A percentile compares a stretch with the other conserved stretches of the same genome.
These are phyloP conservation scores for Benitochromis conjunctus DNA, from an alignment of 2,113 vertebrate species.

Conservation along the genomic window DNA sequence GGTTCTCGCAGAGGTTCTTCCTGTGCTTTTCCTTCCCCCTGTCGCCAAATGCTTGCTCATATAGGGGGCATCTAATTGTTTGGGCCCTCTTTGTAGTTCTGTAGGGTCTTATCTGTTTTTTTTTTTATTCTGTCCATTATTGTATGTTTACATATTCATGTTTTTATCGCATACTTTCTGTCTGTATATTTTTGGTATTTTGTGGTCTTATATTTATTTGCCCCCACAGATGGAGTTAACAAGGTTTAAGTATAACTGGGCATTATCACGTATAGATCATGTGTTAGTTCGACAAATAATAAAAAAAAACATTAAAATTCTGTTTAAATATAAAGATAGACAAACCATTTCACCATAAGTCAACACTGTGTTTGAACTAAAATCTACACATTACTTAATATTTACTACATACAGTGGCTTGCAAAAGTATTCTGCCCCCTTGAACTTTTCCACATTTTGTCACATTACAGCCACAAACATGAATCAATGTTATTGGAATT, in stretches of 20 bases:
- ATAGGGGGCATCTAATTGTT: too few relatives aligned
- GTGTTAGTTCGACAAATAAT: background rate
- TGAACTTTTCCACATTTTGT: too few relatives aligned
- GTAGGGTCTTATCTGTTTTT: too few relatives aligned
- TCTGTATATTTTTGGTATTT: background rate
- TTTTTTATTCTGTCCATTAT: too few relatives aligned
- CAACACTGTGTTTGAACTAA: background rate
- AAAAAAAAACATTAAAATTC: background rate
- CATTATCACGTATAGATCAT: background rate
- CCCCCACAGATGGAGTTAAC: background rate
- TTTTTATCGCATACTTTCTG: background rate
- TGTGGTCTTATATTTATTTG: background rate
- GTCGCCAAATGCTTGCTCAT: too few relatives aligned
- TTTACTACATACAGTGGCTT: background rate
- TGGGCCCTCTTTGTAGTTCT: too few relatives aligned
- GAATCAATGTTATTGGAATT: too few relatives aligned
- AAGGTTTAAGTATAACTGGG: background rate
- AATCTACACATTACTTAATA: background rate
- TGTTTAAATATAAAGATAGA: background rate
- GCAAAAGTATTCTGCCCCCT: too few relatives aligned
- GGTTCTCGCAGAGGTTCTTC: background rate
- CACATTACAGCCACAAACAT: too few relatives aligned
- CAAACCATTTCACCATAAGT: background rate
- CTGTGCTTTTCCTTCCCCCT: background rate
- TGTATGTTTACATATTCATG: background rate